phyloP scores from a whole-genome alignment of 1,140 invertebrate species.

The Drosophila azteca region DNA sequence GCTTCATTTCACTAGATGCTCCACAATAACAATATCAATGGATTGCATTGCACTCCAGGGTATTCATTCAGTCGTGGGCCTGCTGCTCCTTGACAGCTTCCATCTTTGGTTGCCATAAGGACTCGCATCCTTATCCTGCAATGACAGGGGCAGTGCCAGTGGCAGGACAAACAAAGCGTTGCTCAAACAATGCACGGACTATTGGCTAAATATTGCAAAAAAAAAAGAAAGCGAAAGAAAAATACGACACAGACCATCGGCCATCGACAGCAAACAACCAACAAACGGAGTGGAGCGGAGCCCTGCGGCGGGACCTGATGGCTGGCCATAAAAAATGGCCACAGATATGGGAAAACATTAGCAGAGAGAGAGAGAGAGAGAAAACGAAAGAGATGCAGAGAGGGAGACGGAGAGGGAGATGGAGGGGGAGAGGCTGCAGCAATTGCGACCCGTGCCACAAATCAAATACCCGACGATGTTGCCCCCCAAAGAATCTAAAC shows the following conservation, averaged over 20 bases:
- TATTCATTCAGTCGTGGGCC: not conserved
- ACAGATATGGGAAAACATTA: constrained; percentile 4
- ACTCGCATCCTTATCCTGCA: constrained; percentile 22
- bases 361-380: not conserved
- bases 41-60: constrained; percentile 12
- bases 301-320: constrained; percentile 22
- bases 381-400: not conserved
- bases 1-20: too few relatives aligned
- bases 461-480: constrained; percentile 22
- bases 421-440: constrained; percentile 32
- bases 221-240: constrained; percentile 2
- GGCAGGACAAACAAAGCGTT: constrained; percentile 59
- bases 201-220: constrained; percentile 76
- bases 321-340: constrained; percentile 39
- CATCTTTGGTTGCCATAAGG: not conserved
- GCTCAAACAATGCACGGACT: constrained; percentile 69
- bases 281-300: constrained; percentile 9
- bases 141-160: not conserved
- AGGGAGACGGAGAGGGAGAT: not conserved
- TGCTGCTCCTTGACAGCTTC: not conserved
- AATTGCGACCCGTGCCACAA: constrained; percentile 37
- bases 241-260: constrained; percentile 15
- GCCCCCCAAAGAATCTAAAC: constrained; percentile 34
- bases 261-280: constrained; percentile 21
- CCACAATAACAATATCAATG: too few relatives aligned